Conservation (phyloP, 1,140 invertebrate genomes). For the Portunus trituberculatus region DNA sequence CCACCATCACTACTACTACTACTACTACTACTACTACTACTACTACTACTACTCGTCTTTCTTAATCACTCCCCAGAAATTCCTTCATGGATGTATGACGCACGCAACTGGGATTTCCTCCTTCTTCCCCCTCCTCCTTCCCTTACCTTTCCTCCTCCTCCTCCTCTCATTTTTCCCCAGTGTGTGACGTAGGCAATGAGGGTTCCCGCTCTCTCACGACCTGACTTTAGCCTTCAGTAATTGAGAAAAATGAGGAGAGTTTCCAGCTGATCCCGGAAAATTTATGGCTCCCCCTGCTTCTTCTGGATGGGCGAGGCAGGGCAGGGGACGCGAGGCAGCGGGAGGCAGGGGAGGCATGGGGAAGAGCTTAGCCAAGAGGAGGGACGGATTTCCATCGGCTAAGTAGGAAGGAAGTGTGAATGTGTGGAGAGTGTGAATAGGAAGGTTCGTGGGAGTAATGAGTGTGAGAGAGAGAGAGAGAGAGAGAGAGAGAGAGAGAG, state of each 20-base stretch:
- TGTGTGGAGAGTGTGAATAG: too few relatives aligned
- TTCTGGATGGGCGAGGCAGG: not conserved
- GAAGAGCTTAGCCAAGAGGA: too few relatives aligned
- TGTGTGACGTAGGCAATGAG: not conserved
- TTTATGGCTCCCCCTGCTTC: not conserved
- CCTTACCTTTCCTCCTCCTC: not conserved
- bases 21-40: too few relatives aligned
- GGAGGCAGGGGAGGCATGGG: too few relatives aligned
- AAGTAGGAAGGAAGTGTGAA: too few relatives aligned
- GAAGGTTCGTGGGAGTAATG: too few relatives aligned
- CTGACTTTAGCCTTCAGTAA: not conserved
- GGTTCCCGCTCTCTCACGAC: not conserved
- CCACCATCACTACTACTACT: too few relatives aligned
- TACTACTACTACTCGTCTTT: not conserved
- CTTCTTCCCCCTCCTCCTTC: not conserved
- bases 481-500: too few relatives aligned
- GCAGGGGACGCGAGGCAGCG: too few relatives aligned
- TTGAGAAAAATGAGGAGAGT: slow-evolving; percentile 10
- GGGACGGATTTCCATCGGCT: too few relatives aligned
- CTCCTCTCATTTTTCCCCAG: not conserved
- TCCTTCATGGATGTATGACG: too few relatives aligned
- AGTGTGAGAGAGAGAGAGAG: too few relatives aligned
- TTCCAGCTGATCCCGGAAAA: not conserved
- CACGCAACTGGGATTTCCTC: not conserved
- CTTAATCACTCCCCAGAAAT: not conserved